Evolutionary conservation across 2,113 vertebrate species (phyloP).

Genomic region (Blennius ocellaris): DNA sequence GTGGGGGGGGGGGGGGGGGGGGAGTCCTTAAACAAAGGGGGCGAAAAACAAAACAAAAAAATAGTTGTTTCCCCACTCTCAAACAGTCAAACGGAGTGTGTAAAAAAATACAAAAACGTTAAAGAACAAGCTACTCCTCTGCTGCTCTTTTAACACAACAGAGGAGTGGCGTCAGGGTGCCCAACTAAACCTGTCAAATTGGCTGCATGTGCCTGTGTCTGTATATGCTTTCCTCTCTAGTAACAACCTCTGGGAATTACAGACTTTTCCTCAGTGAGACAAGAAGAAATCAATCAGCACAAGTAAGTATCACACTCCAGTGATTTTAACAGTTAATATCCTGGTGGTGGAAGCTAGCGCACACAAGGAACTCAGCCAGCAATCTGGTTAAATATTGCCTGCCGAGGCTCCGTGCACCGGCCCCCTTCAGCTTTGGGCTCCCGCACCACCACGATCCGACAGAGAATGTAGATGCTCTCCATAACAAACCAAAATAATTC

Average conservation of each 20-base stretch:
- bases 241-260: conserved; percentile 75
- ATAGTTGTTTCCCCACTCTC: conserved; percentile 41
- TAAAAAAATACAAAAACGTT: conserved; percentile 8
- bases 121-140: conserved; percentile 31
- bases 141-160: conserved; percentile 74
- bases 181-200: conserved; percentile 78
- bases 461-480: background rate
- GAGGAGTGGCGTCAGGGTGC: conserved; percentile 65
- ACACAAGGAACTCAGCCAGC: conserved; percentile 56
- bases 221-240: conserved; percentile 69
- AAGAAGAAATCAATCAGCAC: conserved; percentile 71
- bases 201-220: conserved; percentile 63
- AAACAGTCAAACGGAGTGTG: conserved; percentile 39
- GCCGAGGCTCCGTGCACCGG: conserved; percentile 18
- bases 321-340: conserved; percentile 75
- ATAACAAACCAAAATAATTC: background rate
- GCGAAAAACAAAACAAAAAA: conserved; percentile 55
- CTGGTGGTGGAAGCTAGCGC: conserved; percentile 41
- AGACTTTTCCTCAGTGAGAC: conserved; percentile 58
- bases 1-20: conserved; percentile 35
- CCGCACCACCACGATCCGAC: background rate
- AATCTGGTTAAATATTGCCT: conserved; percentile 53
- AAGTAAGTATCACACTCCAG: conserved; percentile 72
- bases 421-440: background rate
- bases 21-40: conserved; percentile 51